Evolutionary conservation across 1,140 invertebrate genomes (phyloP).

Genomic region (Zaprionus ornatus): DNA sequence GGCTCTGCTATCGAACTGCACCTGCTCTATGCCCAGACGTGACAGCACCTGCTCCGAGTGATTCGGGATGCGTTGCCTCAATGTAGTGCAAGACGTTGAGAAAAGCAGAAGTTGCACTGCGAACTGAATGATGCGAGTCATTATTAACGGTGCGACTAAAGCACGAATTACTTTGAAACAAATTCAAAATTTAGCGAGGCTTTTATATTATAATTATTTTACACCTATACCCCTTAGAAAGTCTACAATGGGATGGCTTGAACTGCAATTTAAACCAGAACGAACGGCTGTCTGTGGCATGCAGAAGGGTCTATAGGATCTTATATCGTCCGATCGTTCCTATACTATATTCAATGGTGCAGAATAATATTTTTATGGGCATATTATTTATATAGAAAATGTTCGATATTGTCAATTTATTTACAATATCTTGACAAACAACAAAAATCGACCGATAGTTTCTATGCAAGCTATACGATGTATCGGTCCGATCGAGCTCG

Average conservation of each 20-base stretch:
- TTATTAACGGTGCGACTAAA: background rate
- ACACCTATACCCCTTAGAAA: background rate
- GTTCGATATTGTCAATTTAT: too few relatives aligned
- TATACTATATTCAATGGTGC: too few relatives aligned
- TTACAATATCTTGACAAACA: too few relatives aligned
- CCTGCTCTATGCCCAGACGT: conserved; percentile 6
- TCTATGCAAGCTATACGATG: too few relatives aligned
- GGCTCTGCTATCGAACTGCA: background rate
- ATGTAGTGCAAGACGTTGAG: background rate
- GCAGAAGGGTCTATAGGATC: too few relatives aligned
- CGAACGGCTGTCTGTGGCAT: too few relatives aligned
- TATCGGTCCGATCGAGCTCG: too few relatives aligned
- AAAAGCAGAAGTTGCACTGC: background rate
- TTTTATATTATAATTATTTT: conserved; percentile 16
- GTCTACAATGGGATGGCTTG: background rate
- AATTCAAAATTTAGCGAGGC: background rate
- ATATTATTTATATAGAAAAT: too few relatives aligned
- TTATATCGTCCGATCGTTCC: too few relatives aligned
- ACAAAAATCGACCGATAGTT: too few relatives aligned
- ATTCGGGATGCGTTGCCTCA: background rate
- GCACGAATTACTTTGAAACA: background rate
- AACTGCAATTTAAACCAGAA: too few relatives aligned
- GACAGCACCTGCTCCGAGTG: background rate
- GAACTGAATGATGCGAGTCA: background rate
- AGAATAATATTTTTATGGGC: too few relatives aligned